Evolutionary conservation across 2,888 invertebrate species (phyloP), one percentile per base, ranked within the genome.

Genomic region (Drosophila atripex): DNA sequence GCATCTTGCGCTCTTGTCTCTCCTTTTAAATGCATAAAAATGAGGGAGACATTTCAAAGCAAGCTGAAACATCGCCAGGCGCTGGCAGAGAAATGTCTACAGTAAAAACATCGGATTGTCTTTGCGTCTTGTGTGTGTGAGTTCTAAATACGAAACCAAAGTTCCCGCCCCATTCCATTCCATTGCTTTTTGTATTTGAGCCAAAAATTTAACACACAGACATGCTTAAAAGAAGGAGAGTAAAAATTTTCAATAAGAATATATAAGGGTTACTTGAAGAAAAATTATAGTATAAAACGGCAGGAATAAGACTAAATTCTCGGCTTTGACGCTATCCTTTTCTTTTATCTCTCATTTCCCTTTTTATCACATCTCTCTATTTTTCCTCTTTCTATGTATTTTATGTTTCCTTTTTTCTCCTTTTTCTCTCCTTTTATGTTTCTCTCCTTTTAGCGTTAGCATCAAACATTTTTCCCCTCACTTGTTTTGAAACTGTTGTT

Each of bases 221-320:
- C 46, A 52, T 16, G 49, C n/a, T 53, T 43, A 50, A 14, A 14
- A 51, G 21, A 53, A 53, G 38, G 11, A 32, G 51, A 82, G 80
- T 72, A 43, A 39, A 46, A 45, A 71, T 52, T 51, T 63, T 39
- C 16, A 58, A 50, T 52, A 45, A 38, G 49, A 60, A 55, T 57
- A 53, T 70, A 82, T 60, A 69, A 65, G 86, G 82, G 84, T 86
- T 73, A 86, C 73, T 79, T 80, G 41, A 70, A 52, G 68, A 70
- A 66, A 76, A 66, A 64, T 49, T 25, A 51, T 45, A 71, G 52
- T 30, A n/a, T 14, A 56, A 68, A 58, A 73, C 70, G 55, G 60
- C 59, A 80, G 77, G 71, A 73, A 61, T 51, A 50, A 41, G 51
- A 53, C 75, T 79, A 69, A 59, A 75, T 66, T 70, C 51, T 35